Evolutionary conservation across 2,113 vertebrate species (phyloP), one percentile per base, ranked within the genome.

Genomic region (Phalacrocorax pelagicus): DNA sequence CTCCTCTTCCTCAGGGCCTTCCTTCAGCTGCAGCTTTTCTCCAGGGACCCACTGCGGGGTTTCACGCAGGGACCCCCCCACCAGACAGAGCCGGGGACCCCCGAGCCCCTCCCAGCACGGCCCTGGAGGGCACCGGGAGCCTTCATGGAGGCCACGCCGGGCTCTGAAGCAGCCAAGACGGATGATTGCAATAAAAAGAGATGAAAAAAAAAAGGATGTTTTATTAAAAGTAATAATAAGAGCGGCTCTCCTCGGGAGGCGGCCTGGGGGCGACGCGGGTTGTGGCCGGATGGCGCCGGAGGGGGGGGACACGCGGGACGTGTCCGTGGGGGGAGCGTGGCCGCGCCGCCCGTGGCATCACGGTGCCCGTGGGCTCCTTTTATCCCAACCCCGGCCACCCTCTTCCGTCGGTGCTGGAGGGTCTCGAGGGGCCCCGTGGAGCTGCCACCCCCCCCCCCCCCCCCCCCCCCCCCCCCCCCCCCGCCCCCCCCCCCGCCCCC

Each of bases 41-140:
- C 17, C 3, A 0, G 6, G 44, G 21, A 23, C 15, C 29, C 2
- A 5, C 44, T 42, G 55, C 13, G 19, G 0, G 7, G 27, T 20
- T 46, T 20, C 29, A n/a, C 17, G 7, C 42, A n/a, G 40, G 15
- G 40, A n/a, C 9, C 32, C 55, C 52, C 38, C 10, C 8, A 6
- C 52, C 13, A 38, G 38, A 38, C 8, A 4, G 71, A 55, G 30
- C 29, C 7, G 3, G 27, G 55, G 32, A 65, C 38, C 46, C 44
- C 42, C 32, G 3, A 52, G 8, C 13, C n/a, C 18, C 51, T 15
- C 44, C 19, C 2, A 5, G 22, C n/a, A 8, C 24, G 38, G 27
- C 13, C 54, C 54, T 15, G 4, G 3, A 6, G 27, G 38, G 7
- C 30, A 12, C 58, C 18, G 0, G 29, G 38, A 23, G 5, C 34